These are phyloP conservation scores for Campoplex capitator DNA, from an alignment of 2,888 invertebrate genomes.

Conservation along the genomic window DNA sequence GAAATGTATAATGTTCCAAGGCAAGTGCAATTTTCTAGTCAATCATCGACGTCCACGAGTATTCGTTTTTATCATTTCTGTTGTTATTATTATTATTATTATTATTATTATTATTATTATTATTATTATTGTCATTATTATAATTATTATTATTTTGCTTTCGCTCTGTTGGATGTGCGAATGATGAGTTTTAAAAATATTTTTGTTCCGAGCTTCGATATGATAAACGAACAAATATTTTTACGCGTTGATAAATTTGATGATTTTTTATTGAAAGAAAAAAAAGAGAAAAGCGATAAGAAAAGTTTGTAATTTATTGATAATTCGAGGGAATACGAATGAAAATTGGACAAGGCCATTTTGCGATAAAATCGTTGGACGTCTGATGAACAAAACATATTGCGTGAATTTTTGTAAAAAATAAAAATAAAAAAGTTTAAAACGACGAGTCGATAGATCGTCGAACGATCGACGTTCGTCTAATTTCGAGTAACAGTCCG, in stretches of 20 bases:
- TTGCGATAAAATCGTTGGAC: conserved; percentile 55
- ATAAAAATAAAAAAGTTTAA: background rate
- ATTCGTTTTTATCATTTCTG: background rate
- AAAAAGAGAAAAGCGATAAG: background rate
- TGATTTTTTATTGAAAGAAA: background rate
- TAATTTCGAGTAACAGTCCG: background rate
- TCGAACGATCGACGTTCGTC: background rate
- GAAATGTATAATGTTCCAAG: conserved; percentile 52
- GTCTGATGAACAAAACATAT: conserved; percentile 57
- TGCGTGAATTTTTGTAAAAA: conserved; percentile 16
- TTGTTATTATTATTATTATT: background rate
- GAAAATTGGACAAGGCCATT: background rate
- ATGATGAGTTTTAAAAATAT: background rate
- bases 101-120: background rate
- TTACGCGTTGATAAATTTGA: background rate
- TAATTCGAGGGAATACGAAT: background rate
- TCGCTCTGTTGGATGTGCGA: conserved; percentile 12
- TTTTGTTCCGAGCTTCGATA: background rate
- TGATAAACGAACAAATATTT: background rate
- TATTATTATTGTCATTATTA: no score
- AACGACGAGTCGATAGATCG: conserved; percentile 2
- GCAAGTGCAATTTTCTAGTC: conserved; percentile 73
- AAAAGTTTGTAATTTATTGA: background rate
- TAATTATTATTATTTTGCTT: background rate
- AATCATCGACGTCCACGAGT: conserved; percentile 71